Base-by-base conservation (phyloP, 2,113 vertebrate species). In the cattle (Bos taurus) region DNA sequence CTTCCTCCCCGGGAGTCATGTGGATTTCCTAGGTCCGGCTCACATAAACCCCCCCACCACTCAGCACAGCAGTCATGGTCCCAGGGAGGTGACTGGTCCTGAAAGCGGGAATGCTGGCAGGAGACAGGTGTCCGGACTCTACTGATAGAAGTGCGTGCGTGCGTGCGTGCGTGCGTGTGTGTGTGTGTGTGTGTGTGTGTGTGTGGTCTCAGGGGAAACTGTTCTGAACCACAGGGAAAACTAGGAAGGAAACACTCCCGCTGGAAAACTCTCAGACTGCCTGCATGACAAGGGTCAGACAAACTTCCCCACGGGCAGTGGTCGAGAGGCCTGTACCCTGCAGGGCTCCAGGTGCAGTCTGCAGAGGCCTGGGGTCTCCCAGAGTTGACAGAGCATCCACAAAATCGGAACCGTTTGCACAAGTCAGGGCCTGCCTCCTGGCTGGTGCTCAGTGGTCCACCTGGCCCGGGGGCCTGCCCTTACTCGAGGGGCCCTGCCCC, bases 111-210 rank as follows among this genome's bases (percentile, higher is more conserved):
- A 7, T 5, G 36, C 43, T 28, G 12, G 7, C 1, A 30, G 46
- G 43, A n/a, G 16, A 25, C 40, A 33, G 23, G 46, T 6, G 54
- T 80, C 59, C 30, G 25, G 46, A 17, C 6, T 80, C 80, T 4
- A 0, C 5, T 36, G 8, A 23, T 5, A 36, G 17, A 36, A 71
- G 60, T 15, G 67, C 11, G 28, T 30, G 36, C 36, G 36, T 36
- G 36, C 36, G 36, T 36, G 36, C 36, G 36, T 36, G 36, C 36
- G 36, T 36, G 59, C 26, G 33, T 33, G 62, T 2, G 16, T 8
- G 33, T 4, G 62, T 17, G 33, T 1, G 0, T 8, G 3, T 3
- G 50, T 5, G 71, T 26, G 23, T 4, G 0, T 4, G 0, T 8
- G 3, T 12, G 46, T 14, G 36, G 30, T 21, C 46, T 67, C 5